Conservation (phyloP, 2,797 vertebrate genomes). For the Enteromius trimaculatus region DNA sequence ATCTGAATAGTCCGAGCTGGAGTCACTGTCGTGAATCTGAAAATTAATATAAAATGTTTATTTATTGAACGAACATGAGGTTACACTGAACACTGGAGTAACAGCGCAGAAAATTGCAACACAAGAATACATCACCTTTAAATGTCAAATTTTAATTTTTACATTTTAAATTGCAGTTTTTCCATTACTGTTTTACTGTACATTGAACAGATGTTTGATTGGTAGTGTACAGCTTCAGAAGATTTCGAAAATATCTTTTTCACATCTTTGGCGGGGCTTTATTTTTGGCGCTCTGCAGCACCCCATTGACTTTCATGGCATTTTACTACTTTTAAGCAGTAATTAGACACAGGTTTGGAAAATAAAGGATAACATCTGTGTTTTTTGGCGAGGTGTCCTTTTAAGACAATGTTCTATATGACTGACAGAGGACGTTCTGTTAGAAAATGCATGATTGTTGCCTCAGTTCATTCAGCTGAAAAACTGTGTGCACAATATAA, state of each 20-base stretch:
- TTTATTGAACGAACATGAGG: background rate
- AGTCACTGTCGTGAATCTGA: conserved; percentile 81
- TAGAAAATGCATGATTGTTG: background rate
- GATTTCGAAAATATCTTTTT: background rate
- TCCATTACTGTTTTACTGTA: background rate
- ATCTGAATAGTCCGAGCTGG: conserved; percentile 87
- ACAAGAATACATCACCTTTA: background rate
- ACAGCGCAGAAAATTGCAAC: background rate
- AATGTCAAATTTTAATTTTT: background rate
- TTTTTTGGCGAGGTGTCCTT: background rate
- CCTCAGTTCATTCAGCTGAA: background rate
- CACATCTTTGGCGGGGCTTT: background rate
- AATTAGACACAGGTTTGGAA: background rate
- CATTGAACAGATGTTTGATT: background rate
- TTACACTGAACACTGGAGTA: background rate
- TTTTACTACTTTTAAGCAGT: too few relatives aligned
- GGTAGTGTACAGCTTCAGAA: background rate
- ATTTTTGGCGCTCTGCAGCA: background rate
- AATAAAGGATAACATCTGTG: background rate
- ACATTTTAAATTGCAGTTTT: background rate
- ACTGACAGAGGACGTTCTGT: too few relatives aligned
- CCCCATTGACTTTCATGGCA: background rate
- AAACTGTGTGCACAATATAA: background rate
- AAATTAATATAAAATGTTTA: background rate
- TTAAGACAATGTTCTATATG: background rate